phyloP scores from a whole-genome alignment of 2,888 invertebrate genomes.

The Acanthococcus lagerstroemiae region DNA sequence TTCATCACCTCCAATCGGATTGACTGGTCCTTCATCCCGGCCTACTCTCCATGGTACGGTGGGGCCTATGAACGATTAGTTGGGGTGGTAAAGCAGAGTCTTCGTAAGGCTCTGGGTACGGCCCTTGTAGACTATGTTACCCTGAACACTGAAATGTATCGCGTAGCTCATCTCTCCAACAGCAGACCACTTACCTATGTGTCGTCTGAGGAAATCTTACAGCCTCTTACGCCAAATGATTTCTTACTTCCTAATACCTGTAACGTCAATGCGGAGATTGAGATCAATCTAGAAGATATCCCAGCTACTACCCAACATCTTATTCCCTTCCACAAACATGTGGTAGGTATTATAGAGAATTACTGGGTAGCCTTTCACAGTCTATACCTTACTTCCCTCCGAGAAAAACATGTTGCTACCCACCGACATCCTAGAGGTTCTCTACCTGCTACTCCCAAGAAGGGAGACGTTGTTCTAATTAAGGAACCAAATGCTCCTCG shows the following conservation, averaged over 20 bases:
- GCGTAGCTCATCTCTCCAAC: background rate
- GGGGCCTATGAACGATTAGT: background rate
- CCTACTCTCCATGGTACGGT: slow-evolving; percentile 4
- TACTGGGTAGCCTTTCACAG: background rate
- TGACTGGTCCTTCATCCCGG: slow-evolving; percentile 5
- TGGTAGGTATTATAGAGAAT: background rate
- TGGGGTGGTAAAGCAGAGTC: background rate
- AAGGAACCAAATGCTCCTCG: background rate
- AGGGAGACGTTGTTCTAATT: background rate
- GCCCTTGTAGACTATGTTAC: background rate
- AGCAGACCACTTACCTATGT: background rate
- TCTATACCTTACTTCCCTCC: background rate
- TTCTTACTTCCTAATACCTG: background rate
- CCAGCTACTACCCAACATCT: background rate
- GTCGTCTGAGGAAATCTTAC: background rate
- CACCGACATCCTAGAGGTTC: background rate
- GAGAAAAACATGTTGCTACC: background rate
- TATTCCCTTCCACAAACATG: background rate
- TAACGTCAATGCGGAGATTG: background rate
- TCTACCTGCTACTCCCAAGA: background rate
- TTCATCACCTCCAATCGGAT: background rate
- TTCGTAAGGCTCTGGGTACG: background rate
- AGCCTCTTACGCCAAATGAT: background rate
- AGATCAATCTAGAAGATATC: background rate
- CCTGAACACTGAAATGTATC: background rate